Conservation (phyloP, 2,797 vertebrate species). For the Tolypeutes matacus region DNA sequence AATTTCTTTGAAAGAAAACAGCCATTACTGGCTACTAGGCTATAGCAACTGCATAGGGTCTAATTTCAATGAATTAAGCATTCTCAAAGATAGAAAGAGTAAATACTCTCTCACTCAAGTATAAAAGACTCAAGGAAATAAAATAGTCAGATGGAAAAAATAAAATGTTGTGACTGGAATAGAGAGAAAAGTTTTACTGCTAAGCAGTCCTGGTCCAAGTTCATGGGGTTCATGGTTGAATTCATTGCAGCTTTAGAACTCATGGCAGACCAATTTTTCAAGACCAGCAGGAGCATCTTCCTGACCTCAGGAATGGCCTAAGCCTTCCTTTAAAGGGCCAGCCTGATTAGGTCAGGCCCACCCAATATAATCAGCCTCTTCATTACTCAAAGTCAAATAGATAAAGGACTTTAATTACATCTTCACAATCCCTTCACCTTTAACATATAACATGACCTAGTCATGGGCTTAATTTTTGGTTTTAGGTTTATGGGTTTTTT, state of each 20-base stretch:
- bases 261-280: background rate
- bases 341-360: background rate
- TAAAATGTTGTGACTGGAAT: background rate
- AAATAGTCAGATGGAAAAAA: background rate
- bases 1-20: background rate
- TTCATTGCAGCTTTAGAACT: background rate
- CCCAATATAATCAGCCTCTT: background rate
- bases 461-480: background rate
- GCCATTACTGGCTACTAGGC: background rate
- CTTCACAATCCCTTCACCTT: background rate
- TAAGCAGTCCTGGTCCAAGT: background rate
- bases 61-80: background rate
- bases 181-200: background rate
- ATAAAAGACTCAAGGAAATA: background rate
- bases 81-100: background rate
- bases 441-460: background rate
- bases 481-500: background rate
- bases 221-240: background rate
- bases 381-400: background rate
- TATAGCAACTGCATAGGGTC: background rate
- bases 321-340: background rate
- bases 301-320: background rate
- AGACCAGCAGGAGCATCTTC: background rate
- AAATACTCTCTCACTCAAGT: background rate
- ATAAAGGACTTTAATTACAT: background rate